Evolutionary conservation across 92 coral and sea anemone species (phyloP).

Genomic region (Palythoa heliodiscus): DNA sequence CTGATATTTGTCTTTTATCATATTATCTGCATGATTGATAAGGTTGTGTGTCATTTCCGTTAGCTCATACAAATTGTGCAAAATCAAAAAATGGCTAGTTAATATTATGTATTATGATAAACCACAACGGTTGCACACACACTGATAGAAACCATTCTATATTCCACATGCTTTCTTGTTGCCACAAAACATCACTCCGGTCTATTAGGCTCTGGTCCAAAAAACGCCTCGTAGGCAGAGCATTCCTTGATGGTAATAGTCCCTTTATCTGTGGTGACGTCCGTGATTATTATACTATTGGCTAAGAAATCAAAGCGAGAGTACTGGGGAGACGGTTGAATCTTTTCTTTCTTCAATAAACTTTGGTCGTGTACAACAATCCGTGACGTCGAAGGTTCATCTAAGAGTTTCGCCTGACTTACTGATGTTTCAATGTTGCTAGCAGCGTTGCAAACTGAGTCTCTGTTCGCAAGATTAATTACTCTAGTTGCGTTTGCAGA

Average conservation of each 20-base stretch:
- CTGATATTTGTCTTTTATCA: no score
- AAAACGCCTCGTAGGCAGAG: conserved; percentile 94
- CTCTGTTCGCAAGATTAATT: neutral
- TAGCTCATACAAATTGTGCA: neutral
- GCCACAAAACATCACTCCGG: conserved; percentile 21
- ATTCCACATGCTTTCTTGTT: neutral
- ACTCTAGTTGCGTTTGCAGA: neutral
- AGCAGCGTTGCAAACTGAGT: conserved; percentile 2
- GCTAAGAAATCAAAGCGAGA: conserved; percentile 91
- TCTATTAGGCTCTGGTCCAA: conserved; percentile 67
- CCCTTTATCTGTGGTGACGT: conserved; percentile 95
- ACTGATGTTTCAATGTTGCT: conserved; percentile 5
- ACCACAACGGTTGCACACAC: no score
- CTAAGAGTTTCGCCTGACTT: conserved; percentile 10
- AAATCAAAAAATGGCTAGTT: neutral
- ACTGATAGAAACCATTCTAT: neutral
- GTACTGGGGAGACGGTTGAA: conserved; percentile 60
- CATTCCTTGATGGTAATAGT: conserved; percentile 96
- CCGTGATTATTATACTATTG: conserved; percentile 93
- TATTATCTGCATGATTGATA: neutral
- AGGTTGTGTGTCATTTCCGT: neutral
- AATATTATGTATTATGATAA: neutral
- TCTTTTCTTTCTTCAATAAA: conserved; percentile 47
- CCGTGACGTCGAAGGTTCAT: conserved; percentile 37
- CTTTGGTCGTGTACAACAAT: conserved; percentile 34